These are phyloP conservation scores for Trididemnum nubilum DNA, from an alignment of 23 tunicate genomes.

Conservation along the genomic window DNA sequence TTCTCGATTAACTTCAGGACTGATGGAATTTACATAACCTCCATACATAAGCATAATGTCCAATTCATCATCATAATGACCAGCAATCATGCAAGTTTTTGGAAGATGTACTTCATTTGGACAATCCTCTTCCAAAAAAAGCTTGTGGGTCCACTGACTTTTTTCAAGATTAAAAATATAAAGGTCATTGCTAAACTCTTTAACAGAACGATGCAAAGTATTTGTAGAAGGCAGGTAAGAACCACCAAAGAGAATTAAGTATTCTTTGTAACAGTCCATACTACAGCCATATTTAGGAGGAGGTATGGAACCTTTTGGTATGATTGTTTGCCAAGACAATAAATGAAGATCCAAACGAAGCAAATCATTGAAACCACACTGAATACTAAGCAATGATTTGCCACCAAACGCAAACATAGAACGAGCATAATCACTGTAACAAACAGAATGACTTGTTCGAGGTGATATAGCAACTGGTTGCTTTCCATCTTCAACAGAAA, in stretches of 20 bases:
- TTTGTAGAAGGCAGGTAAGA: slow-evolving; percentile 42
- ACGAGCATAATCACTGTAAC: slow-evolving; percentile 66
- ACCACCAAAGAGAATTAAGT: slow-evolving; percentile 64
- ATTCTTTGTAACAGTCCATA: slow-evolving; percentile 43
- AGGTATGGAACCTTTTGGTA: slow-evolving; percentile 50
- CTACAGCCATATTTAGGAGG: slow-evolving; percentile 57
- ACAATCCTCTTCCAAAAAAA: slow-evolving; percentile 40
- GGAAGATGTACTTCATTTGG: slow-evolving; percentile 59
- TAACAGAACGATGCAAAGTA: slow-evolving; percentile 39
- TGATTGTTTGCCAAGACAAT: slow-evolving; percentile 51
- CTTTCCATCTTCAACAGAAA: slow-evolving; percentile 14
- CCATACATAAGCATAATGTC: slow-evolving; percentile 64
- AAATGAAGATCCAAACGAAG: slow-evolving; percentile 58
- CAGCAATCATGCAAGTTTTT: slow-evolving; percentile 40
- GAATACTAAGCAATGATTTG: slow-evolving; percentile 32
- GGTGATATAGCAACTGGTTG: slow-evolving; percentile 28
- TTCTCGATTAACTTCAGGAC: not conserved
- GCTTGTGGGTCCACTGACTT: slow-evolving; percentile 48
- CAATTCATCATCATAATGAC: slow-evolving; percentile 44
- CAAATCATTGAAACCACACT: slow-evolving; percentile 81
- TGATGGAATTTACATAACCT: slow-evolving; percentile 19
- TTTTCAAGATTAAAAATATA: slow-evolving; percentile 49
- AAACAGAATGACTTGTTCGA: slow-evolving; percentile 29
- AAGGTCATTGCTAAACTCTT: slow-evolving; percentile 59
- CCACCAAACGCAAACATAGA: slow-evolving; percentile 83